These are phyloP conservation scores for Hypolimnas misippus DNA, from an alignment of 2,888 invertebrate genomes.

Conservation along the genomic window DNA sequence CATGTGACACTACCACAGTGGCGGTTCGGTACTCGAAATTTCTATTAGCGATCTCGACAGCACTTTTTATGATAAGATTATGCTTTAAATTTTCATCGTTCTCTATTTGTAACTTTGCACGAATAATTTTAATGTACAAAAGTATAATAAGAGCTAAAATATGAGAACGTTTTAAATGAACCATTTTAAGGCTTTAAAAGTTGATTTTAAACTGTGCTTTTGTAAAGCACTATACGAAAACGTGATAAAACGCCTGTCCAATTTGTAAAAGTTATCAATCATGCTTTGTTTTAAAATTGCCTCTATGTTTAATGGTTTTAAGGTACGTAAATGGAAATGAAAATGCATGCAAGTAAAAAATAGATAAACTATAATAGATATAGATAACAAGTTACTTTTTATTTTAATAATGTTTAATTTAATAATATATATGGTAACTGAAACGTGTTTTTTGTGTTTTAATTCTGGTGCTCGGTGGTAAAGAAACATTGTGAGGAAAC, in stretches of 20 bases:
- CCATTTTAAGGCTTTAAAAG: slow-evolving; percentile 11
- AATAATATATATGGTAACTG: no score
- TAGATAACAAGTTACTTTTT: no score
- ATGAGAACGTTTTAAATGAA: background rate
- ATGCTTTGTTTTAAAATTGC: slow-evolving; percentile 51
- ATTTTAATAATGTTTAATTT: no score
- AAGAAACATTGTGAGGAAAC: no score
- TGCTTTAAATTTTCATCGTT: slow-evolving; percentile 36
- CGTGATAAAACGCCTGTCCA: slow-evolving; percentile 12
- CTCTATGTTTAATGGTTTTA: slow-evolving; percentile 6
- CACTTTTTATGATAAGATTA: slow-evolving; percentile 51
- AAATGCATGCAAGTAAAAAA: background rate
- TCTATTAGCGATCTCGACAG: slow-evolving; percentile 56
- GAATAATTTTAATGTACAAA: slow-evolving; percentile 28
- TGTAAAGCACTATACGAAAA: background rate
- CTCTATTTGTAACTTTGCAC: slow-evolving; percentile 16
- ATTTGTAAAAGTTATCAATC: slow-evolving; percentile 52
- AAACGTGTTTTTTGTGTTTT: no score
- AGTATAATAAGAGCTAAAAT: slow-evolving; percentile 20
- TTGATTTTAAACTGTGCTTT: slow-evolving; percentile 8
- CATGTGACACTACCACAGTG: slow-evolving; percentile 55
- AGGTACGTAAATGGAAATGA: slow-evolving; percentile 18
- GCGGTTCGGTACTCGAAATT: slow-evolving; percentile 58
- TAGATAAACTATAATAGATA: background rate
- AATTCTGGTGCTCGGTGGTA: no score